A percentile compares a stretch with the other conserved stretches of the same genome.
phyloP scores from a whole-genome alignment of 2,888 invertebrate genomes.

The Hyppa rectilinea region DNA sequence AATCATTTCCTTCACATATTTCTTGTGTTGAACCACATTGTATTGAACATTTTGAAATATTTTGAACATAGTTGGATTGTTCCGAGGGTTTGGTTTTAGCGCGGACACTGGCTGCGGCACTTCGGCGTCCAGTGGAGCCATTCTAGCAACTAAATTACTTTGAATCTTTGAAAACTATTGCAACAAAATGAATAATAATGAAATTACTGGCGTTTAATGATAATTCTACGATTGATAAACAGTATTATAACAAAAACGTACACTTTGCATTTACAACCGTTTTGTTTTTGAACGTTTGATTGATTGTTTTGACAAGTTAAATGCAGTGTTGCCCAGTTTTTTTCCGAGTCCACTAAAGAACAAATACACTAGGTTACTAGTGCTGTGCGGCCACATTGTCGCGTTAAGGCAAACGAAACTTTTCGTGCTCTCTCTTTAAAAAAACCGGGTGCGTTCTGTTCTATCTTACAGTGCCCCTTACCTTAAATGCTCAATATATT shows the following conservation, averaged over 20 bases:
- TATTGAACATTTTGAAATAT: conserved; percentile 92
- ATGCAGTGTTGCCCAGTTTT: not conserved
- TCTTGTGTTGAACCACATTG: conserved; percentile 92
- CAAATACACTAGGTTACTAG: no score
- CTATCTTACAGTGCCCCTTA: no score
- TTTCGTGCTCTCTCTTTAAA: no score
- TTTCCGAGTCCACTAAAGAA: not conserved
- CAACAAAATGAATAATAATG: not conserved
- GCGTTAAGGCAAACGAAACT: no score
- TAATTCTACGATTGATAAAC: not conserved
- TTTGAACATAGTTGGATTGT: conserved; percentile 85
- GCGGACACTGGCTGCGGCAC: conserved; percentile 68
- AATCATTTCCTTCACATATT: conserved; percentile 91
- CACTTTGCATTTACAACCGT: conserved; percentile 37
- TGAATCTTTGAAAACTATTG: not conserved
- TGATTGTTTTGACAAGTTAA: conserved; percentile 13
- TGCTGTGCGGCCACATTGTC: no score
- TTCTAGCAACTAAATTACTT: conserved; percentile 56
- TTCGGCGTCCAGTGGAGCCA: conserved; percentile 80
- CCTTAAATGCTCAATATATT: no score
- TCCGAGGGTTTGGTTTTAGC: conserved; percentile 83
- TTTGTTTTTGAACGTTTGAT: conserved; percentile 46
- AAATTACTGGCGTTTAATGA: not conserved
- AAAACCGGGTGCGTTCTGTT: no score
- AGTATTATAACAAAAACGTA: not conserved